Evolutionary conservation across 64 coral and sea anemone species (phyloP).

Genomic region (Stichodactyla helianthus): DNA sequence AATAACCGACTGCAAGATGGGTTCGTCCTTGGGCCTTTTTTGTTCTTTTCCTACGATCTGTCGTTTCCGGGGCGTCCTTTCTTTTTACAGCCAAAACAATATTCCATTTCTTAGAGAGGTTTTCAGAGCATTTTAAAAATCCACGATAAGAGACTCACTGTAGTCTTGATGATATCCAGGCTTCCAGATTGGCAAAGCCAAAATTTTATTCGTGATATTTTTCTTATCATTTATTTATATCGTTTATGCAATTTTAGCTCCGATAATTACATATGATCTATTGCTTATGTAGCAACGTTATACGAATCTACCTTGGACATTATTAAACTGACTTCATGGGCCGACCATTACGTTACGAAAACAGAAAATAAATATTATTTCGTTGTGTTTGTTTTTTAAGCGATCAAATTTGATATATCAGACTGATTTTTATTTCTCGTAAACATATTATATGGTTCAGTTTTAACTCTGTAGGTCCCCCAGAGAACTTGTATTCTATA

Average conservation of each 20-base stretch:
- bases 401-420: no score
- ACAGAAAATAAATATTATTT: background rate
- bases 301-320: background rate
- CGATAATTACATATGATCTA: background rate
- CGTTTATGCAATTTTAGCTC: background rate
- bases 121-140: no score
- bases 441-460: no score
- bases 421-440: no score
- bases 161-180: background rate
- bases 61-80: background rate
- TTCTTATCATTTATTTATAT: slow-evolving; percentile 1
- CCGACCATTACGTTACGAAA: background rate
- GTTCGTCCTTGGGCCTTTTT: background rate
- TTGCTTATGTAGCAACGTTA: background rate
- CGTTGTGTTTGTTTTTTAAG: no score
- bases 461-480: background rate
- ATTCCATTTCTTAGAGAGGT: no score
- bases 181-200: background rate
- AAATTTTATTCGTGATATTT: background rate
- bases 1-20: background rate
- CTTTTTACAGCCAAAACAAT: background rate
- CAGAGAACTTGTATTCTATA: background rate
- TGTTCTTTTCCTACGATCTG: background rate
- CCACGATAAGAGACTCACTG: no score
- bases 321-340: background rate